A percentile compares a stretch with the other conserved stretches of the same genome.
Evolutionary conservation across 2,888 invertebrate genomes (phyloP).

Genomic region (Physocephala rufipes): DNA sequence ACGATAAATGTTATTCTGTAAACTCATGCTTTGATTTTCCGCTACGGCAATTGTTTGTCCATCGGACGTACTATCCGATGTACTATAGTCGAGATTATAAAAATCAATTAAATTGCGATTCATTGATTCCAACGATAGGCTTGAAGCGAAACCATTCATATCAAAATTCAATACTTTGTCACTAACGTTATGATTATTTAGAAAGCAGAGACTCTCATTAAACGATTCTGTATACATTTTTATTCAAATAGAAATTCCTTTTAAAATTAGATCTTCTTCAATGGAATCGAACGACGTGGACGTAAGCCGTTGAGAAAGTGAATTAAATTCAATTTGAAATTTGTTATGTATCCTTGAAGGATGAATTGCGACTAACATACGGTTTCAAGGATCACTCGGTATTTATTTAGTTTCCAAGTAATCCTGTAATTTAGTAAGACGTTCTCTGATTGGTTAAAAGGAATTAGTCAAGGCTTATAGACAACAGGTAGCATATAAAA

Average conservation of each 20-base stretch:
- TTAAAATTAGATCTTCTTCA: too few species aligned
- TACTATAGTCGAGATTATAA: constrained; percentile 42
- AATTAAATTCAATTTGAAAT: not conserved
- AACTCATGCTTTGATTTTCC: too few species aligned
- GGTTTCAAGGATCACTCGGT: constrained; percentile 32
- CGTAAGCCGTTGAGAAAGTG: not conserved
- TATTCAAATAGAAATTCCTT: constrained; percentile 32
- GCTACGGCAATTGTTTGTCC: too few species aligned
- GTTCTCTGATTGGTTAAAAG: constrained; percentile 43
- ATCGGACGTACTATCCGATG: constrained; percentile 43
- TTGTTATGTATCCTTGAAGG: constrained; percentile 19
- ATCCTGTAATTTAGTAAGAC: not conserved
- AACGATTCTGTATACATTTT: constrained; percentile 44
- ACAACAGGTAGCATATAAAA: not conserved
- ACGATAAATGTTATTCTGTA: too few species aligned
- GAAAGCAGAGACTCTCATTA: constrained; percentile 39
- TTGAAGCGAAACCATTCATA: not conserved
- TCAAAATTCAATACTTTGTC: constrained; percentile 23
- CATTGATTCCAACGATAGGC: constrained; percentile 3
- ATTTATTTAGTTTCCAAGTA: constrained; percentile 41
- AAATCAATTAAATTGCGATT: constrained; percentile 16
- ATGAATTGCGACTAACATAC: constrained; percentile 37
- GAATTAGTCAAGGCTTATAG: constrained; percentile 3
- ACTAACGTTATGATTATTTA: constrained; percentile 15
- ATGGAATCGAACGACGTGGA: too few species aligned